A percentile compares a stretch with the other conserved stretches of the same genome.
These are phyloP conservation scores for Phyllotis vaccarum DNA, from an alignment of 2,797 vertebrate genomes.

Conservation along the genomic window DNA sequence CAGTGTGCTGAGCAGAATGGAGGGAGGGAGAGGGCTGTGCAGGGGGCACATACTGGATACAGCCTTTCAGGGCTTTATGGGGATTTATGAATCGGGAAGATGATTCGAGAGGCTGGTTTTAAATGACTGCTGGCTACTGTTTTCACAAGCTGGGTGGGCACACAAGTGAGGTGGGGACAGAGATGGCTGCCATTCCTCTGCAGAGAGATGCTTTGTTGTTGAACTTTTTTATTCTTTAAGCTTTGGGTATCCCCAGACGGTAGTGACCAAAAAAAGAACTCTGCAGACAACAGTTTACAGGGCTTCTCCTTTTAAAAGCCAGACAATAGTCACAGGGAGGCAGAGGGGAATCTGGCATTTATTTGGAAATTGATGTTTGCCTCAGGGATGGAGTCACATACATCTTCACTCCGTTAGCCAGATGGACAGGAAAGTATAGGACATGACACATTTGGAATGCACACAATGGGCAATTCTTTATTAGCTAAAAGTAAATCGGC, in stretches of 20 bases:
- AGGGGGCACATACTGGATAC: not conserved
- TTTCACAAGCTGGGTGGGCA: not conserved
- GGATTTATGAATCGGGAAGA: not conserved
- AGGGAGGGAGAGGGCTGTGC: not conserved
- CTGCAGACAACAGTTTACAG: not conserved
- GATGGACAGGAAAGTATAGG: slow-evolving; percentile 42
- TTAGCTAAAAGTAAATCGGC: not conserved
- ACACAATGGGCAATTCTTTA: not conserved
- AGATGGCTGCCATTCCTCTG: not conserved
- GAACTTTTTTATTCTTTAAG: not conserved
- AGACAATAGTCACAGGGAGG: not conserved
- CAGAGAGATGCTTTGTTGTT: slow-evolving; percentile 10
- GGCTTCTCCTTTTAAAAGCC: slow-evolving; percentile 47
- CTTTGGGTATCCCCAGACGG: not conserved
- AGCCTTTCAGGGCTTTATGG: not conserved
- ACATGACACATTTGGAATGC: not conserved
- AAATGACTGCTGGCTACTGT: not conserved
- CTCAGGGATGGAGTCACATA: slow-evolving; percentile 46
- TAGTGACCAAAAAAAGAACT: not conserved
- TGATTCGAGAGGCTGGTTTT: not conserved
- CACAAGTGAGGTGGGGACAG: not conserved
- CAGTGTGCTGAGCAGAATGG: not conserved
- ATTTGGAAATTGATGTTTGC: slow-evolving; percentile 28
- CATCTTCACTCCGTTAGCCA: slow-evolving; percentile 60
- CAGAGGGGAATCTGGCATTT: slow-evolving; percentile 14